Evolutionary conservation across 2,888 invertebrate genomes (phyloP), one percentile per base, ranked within the genome.

Genomic region (Cheilosia impressa): DNA sequence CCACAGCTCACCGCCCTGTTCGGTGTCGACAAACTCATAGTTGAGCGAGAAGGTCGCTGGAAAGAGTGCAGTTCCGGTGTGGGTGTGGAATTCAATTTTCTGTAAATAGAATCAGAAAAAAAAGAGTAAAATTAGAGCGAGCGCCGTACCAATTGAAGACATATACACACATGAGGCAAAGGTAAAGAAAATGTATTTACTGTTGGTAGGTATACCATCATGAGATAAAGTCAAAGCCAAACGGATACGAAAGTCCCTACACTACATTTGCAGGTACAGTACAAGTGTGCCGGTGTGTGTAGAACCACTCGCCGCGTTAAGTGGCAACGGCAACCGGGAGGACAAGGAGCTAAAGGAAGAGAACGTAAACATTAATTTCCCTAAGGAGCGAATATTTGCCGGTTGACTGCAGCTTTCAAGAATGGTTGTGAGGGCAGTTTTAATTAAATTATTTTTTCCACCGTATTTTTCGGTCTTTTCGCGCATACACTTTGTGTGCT

Each of bases 11-110:
- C 96, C 96, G 38, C 95, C 96, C 83, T 96, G 93, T 50, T 95
- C 93, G 2, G 97, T 97, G 90, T 97, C 96, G 24, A 97, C 94
- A 90, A 97, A 97, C 92, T 97, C 97, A 91, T 97, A 97, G 89
- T 96, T 95, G 60, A 96, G 90, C 68, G 94, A 93, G 90, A 96
- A 96, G 9, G 94, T 93, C 2, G 96, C 95, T 4, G 96, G 97
- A 89, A 96, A 96, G 15, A 97, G 94, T 2, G 96, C 96, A 1
- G 97, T 97, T 43, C 97, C 96, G 63, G 94, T 94, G 91, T 95
- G 92, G 80, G 94, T 93, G 93, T 94, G 92, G 92, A 95, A 94
- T 89, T 94, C 94, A 79, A 92, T 90, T 91, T 92, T 92, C 92
- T 89, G 93, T 17, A 90, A 91, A 63, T 31, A 83, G 22, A 43